These are phyloP conservation scores for Perca flavescens DNA, from an alignment of 2,113 vertebrate species.

Conservation along the genomic window DNA sequence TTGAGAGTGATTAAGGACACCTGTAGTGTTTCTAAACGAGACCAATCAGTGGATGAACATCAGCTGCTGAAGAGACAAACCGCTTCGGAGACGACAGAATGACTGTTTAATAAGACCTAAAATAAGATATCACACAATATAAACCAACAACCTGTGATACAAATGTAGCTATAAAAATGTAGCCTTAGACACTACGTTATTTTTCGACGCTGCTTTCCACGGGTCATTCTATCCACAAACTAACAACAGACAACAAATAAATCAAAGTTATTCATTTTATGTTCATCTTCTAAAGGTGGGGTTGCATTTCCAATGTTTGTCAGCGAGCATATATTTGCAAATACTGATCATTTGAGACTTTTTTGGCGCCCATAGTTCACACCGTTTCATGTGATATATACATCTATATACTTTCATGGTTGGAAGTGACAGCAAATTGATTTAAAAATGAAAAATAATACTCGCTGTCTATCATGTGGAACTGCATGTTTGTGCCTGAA, in stretches of 20 bases:
- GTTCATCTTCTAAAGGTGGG: background rate
- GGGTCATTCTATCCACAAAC: background rate
- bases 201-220: background rate
- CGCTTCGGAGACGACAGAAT: background rate
- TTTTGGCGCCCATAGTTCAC: background rate
- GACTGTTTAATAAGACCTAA: background rate
- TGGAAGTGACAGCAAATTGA: background rate
- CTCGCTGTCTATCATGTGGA: background rate
- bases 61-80: background rate
- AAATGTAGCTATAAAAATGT: background rate
- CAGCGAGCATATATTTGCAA: background rate
- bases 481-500: background rate
- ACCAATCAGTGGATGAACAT: constrained; percentile 15
- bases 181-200: background rate
- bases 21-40: constrained; percentile 6
- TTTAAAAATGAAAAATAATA: background rate
- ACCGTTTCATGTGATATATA: background rate
- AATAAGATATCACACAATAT: background rate
- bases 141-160: background rate
- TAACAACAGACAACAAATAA: background rate
- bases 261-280: background rate
- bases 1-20: background rate
- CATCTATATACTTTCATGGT: no score
- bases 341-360: background rate
- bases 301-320: background rate